Conservation (phyloP, 2,797 vertebrate genomes). For the Perdix hodgsoniae region DNA sequence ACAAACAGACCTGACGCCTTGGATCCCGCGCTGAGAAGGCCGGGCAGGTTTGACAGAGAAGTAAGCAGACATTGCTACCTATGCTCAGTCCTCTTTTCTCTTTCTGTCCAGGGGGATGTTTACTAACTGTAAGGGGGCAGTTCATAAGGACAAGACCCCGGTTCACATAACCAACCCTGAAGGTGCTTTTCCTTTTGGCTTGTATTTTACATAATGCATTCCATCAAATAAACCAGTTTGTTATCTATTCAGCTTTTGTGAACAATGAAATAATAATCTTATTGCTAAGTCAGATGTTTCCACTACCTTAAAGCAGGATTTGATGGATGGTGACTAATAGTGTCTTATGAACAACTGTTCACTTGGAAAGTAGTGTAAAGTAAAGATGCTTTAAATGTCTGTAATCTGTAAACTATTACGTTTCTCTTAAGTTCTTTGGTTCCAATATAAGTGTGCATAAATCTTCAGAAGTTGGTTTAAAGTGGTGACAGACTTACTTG, state of each 20-base stretch:
- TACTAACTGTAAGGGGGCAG: too few relatives aligned
- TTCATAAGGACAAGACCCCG: neutral
- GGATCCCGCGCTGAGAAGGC: slow-evolving; percentile 91
- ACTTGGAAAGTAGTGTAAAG: neutral
- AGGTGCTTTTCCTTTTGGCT: neutral
- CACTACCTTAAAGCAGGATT: neutral
- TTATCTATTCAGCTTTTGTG: neutral
- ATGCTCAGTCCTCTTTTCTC: neutral
- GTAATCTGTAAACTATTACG: neutral
- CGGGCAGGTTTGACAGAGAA: slow-evolving; percentile 95
- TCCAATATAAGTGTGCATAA: neutral
- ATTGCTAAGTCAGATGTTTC: neutral
- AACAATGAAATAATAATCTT: neutral
- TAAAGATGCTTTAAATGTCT: neutral
- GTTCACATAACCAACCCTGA: neutral
- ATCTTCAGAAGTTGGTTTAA: neutral
- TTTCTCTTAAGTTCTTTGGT: neutral
- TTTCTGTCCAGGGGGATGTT: neutral
- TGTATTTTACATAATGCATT: neutral
- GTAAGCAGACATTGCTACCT: slow-evolving; percentile 63
- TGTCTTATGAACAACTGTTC: neutral
- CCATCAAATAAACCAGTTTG: neutral
- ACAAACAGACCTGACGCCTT: slow-evolving; percentile 91
- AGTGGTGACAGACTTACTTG: neutral
- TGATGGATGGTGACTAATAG: neutral